Conservation (phyloP, 2,113 vertebrate genomes). For the Pedionomus torquatus region DNA sequence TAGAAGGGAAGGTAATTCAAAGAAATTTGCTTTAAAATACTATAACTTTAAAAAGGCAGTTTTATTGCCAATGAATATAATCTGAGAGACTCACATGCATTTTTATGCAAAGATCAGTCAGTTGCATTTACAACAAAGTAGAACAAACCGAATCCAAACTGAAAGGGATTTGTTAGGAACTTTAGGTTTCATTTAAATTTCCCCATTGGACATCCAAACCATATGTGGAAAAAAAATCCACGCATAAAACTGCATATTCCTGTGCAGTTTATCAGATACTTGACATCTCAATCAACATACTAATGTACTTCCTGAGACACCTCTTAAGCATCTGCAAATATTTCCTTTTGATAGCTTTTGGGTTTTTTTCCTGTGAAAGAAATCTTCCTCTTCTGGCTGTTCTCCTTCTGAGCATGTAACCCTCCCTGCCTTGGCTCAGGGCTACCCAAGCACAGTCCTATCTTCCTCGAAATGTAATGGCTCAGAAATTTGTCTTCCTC, state of each 20-base stretch:
- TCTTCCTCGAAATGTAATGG: background rate
- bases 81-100: background rate
- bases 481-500: background rate
- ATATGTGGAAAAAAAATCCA: conserved; percentile 46
- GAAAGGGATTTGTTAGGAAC: conserved; percentile 22
- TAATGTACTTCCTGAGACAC: conserved; percentile 21
- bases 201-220: background rate
- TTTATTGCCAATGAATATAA: background rate
- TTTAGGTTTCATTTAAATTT: conserved; percentile 10
- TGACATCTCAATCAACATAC: conserved; percentile 42
- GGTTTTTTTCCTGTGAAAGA: background rate
- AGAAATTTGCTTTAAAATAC: background rate
- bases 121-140: background rate
- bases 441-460: background rate
- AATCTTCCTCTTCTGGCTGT: background rate
- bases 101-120: background rate
- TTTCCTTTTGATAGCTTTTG: conserved; percentile 20
- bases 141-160: background rate
- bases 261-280: conserved; percentile 18
- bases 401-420: background rate
- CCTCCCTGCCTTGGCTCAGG: background rate
- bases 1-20: background rate
- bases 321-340: background rate
- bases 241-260: conserved; percentile 1
- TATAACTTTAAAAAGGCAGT: background rate